Evolutionary conservation across 1,140 invertebrate species (phyloP), one percentile per base, ranked within the genome.

Genomic region (Atopsyche davidsoni): DNA sequence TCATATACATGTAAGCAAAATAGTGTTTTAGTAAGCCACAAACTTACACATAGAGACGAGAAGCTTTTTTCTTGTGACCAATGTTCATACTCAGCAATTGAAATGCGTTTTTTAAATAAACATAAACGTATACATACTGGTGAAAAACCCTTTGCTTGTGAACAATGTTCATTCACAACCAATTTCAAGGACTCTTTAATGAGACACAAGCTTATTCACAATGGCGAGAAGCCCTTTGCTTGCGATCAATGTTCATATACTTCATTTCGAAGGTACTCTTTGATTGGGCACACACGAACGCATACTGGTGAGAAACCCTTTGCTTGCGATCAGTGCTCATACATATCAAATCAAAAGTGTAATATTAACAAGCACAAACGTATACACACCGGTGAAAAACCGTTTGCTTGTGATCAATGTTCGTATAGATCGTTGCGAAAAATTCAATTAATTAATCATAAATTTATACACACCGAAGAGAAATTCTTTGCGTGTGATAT

Each of bases 321-420:
- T 13, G 9, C 32, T 1, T 51, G 48, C 18, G 34, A 44, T 13
- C 2, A 17, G 22, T 51, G 48, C 34, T 21, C 11, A 9, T 44
- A 44, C 14, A 19, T 38, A 14, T 34, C 19, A n/a, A 51, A 38
- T 2, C 24, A 51, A 7, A 35, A 36, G 4, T 28, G 22, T 4
- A 16, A 17, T 6, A 18, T 46, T 21, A 51, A 51, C 23, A 35
- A 35, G 75, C 77, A 78, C 67, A 69, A 83, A 80, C 55, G 83
- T 75, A 65, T 75, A 70, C 78, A 80, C 53, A 77, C 74, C 1
- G 76, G 76, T 0, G 69, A 73, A 32, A 61, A 67, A 3, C 75
- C 72, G 19, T 77, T 75, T 48, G 62, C 64, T 24, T 77, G 77
- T 54, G 65, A 60, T 2, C 51, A 72, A 3, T 79, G 77, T 24